Evolutionary conservation across 2,113 vertebrate species (phyloP), one percentile per base, ranked within the genome.

Genomic region (Herpetotheres cachinnans): DNA sequence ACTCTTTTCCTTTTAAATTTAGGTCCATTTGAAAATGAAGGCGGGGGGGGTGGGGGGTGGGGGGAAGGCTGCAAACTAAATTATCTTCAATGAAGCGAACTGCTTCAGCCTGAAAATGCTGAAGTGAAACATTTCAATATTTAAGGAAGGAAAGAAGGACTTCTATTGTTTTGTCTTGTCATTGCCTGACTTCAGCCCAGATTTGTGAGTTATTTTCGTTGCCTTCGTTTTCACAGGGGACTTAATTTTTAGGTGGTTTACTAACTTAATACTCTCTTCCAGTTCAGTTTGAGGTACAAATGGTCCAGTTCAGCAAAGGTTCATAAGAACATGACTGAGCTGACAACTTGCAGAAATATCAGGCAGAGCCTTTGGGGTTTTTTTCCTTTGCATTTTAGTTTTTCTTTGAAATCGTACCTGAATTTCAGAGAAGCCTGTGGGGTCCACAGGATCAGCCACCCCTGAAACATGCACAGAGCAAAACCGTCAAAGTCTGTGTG

Each of bases 121-220:
- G 14, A 79, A 85, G 47, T 47, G 81, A 84, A 89, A 82, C 25
- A 46, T 79, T 80, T 65, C 34, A 84, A 32, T 87, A 89, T 70
- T 91, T 91, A 90, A 93, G 40, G 65, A 86, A 89, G 38, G 32
- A 65, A 80, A 58, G 65, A 61, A 89, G 65, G 54, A 77, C 27
- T 82, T 78, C 49, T 70, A 49, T 95, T 95, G 66, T 82, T 91
- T 89, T 95, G 65, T 59, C 82, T 87, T 94, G 93, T 89, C 80
- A 56, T 54, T 90, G 62, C 46, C 34, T 82, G 66, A 93, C 58
- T 95, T 79, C 66, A 85, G 69, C 46, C 52, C 38, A 88, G 49
- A 93, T 93, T 69, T 93, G 50, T 42, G 56, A 88, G 54, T 82
- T 93, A 91, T 90, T 95, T 82, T 82, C 20, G 21, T 94, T 96